phyloP scores from a whole-genome alignment of 2,888 invertebrate species.

The Orchestes rusci region DNA sequence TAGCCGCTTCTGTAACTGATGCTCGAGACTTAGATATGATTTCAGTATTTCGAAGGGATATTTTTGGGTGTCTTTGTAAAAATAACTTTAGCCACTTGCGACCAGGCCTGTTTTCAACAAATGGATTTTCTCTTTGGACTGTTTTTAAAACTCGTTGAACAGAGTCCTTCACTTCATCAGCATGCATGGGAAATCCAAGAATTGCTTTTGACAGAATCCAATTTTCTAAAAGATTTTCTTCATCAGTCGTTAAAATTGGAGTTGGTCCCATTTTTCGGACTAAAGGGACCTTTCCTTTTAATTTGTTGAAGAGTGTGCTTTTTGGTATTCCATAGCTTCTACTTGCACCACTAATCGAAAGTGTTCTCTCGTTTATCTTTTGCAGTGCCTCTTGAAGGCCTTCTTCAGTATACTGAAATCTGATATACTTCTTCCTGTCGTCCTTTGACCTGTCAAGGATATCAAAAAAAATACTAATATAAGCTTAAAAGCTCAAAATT shows the following conservation, averaged over 20 bases:
- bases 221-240: constrained; percentile 3
- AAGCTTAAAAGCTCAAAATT: too few species aligned
- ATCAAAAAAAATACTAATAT: too few species aligned
- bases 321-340: constrained; percentile 8
- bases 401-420: constrained; percentile 6
- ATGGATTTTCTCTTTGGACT: constrained; percentile 9
- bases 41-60: constrained; percentile 20
- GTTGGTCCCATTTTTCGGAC: constrained; percentile 8
- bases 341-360: constrained; percentile 1
- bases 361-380: not conserved
- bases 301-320: constrained; percentile 7
- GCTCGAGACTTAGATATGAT: constrained; percentile 9
- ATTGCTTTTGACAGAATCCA: constrained; percentile 24
- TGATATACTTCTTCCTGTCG: not conserved
- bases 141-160: constrained; percentile 18
- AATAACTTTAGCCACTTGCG: constrained; percentile 17
- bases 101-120: constrained; percentile 9
- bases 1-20: constrained; percentile 8
- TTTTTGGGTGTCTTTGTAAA: constrained; percentile 30
- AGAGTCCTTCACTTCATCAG: constrained; percentile 18
- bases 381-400: not conserved
- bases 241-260: constrained; percentile 1
- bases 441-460: not conserved
- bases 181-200: constrained; percentile 26
- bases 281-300: constrained; percentile 5